phyloP scores from a whole-genome alignment of 2,113 vertebrate genomes.

The Lanius collurio region DNA sequence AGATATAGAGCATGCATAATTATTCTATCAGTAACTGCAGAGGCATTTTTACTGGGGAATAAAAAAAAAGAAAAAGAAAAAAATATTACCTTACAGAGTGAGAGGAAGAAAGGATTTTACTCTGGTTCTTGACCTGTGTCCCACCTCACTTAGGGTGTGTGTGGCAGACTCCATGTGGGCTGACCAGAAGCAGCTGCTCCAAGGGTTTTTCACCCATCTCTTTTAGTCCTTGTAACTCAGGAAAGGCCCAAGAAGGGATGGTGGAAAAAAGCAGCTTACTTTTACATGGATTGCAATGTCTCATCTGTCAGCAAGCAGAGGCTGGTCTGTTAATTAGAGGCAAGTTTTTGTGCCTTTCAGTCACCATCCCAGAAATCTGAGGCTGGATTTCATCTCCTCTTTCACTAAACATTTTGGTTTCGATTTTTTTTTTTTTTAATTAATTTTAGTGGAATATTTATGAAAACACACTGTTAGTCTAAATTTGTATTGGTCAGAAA shows the following conservation, averaged over 20 bases:
- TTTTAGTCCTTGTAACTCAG: not conserved
- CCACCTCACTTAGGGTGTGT: not conserved
- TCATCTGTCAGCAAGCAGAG: not conserved
- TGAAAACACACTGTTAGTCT: not conserved
- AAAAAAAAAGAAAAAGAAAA: accelerated
- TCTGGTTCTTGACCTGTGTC: not conserved
- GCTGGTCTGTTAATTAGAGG: not conserved
- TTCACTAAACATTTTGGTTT: not conserved
- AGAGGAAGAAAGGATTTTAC: not conserved
- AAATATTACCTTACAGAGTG: not conserved
- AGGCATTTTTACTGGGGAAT: not conserved
- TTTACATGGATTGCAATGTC: accelerated
- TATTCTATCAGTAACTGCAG: not conserved
- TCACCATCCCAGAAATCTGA: not conserved
- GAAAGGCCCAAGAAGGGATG: not conserved
- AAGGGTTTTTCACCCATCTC: not conserved
- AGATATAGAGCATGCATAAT: not conserved
- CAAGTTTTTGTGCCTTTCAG: not conserved
- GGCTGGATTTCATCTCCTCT: not conserved
- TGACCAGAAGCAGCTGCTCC: not conserved
- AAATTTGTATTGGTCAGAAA: not conserved
- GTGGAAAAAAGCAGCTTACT: not conserved
- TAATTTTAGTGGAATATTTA: not conserved
- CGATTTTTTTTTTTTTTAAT: not conserved
- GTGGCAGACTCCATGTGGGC: no score